A percentile compares a stretch with the other conserved stretches of the same genome.
These are phyloP conservation scores for Tapera naevia DNA, from an alignment of 2,797 vertebrate species.

Conservation along the genomic window DNA sequence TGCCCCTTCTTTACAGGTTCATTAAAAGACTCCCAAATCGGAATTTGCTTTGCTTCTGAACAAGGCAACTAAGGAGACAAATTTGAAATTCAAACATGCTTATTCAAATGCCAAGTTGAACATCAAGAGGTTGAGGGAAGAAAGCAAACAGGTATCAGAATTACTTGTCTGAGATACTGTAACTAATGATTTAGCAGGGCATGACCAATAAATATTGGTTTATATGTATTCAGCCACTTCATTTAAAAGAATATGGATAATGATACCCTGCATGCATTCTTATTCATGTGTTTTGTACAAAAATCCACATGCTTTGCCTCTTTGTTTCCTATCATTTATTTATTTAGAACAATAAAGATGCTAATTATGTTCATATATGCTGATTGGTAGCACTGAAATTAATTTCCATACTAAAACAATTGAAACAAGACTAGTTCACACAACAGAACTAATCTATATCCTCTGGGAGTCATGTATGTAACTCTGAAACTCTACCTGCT, in stretches of 20 bases:
- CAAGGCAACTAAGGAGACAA: background rate
- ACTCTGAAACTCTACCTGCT: background rate
- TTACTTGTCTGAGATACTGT: background rate
- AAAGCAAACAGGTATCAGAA: constrained; percentile 3
- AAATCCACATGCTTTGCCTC: background rate
- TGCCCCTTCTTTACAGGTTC: background rate
- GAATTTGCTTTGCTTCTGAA: constrained; percentile 13
- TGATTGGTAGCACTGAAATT: background rate
- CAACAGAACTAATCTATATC: background rate
- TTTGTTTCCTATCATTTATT: constrained; percentile 44
- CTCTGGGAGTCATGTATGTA: background rate
- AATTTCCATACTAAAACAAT: background rate
- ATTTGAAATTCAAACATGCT: constrained; percentile 16
- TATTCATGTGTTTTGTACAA: constrained; percentile 5
- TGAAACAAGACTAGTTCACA: background rate
- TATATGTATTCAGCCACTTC: background rate
- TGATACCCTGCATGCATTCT: background rate
- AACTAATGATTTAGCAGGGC: constrained; percentile 41
- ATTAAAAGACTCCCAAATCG: background rate
- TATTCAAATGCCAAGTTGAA: constrained; percentile 47
- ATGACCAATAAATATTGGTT: background rate
- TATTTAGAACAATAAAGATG: constrained; percentile 37
- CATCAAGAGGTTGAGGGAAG: background rate
- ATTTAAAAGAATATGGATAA: constrained; percentile 43
- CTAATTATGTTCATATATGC: constrained; percentile 24